Evolutionary conservation across 2,797 vertebrate genomes (phyloP), one percentile per base, ranked within the genome.

Genomic region (Prunella strophiata): DNA sequence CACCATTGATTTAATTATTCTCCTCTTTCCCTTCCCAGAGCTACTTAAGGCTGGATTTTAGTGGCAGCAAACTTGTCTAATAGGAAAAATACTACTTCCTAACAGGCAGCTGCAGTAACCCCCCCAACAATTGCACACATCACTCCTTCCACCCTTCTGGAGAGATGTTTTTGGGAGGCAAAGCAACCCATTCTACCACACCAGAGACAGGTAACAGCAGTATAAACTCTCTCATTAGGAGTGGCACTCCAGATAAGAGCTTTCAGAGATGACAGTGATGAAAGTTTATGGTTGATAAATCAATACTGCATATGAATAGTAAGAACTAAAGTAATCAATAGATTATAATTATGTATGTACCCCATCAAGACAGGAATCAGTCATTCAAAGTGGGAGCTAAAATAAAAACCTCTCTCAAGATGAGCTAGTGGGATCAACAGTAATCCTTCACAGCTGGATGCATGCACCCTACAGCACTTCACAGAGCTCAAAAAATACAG

Each of bases 371-470:
- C 19, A 8, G 3, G 7, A 71, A 89, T 61, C 74, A 91, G 34
- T 78, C 54, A 61, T 68, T 71, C 62, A 17, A 62, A 91, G 36
- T 3, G 1, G 5, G 13, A 83, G 26, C 45, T 62, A 58, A 89
- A 87, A 81, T 47, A 55, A 63, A 88, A 86, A 25, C 9, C 27
- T 62, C 54, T 61, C 54, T 47, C 30, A 36, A 54, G 57, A 70
- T 74, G 29, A 94, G 55, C 54, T 51, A 55, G 32, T 54, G 58
- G 40, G 73, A 96, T 89, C 82, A 88, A 32, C 52, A 77, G 51
- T 72, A 95, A 91, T 72, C 66, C 76, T 84, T 85, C 93, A 65
- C 82, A 91, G 76, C 36, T 72, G 61, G 72, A 75, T 19, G 7
- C 0, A 0, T 9, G 10, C 43, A 68, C 20, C 18, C 61, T 32